Evolutionary conservation across 1,140 invertebrate species (phyloP).

Genomic region (Drosophila navojoa): DNA sequence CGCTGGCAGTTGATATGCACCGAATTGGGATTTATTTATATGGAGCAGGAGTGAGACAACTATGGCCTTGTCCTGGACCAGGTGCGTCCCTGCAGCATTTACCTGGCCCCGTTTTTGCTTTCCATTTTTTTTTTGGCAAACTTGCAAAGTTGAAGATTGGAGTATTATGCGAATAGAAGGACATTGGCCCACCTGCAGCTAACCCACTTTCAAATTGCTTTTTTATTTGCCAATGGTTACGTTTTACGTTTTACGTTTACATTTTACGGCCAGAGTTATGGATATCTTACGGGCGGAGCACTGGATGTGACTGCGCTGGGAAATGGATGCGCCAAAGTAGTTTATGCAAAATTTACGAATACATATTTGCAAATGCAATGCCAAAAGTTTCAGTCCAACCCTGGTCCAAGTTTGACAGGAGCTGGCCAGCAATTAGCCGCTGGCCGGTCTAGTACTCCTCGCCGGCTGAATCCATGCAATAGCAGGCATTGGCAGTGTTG

Average conservation of each 20-base stretch:
- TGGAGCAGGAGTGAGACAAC: conserved; percentile 33
- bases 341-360: conserved; percentile 64
- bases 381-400: conserved; percentile 39
- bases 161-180: conserved; percentile 1
- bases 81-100: conserved; percentile 9
- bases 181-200: conserved; percentile 16
- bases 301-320: conserved; percentile 9
- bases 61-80: conserved; percentile 13
- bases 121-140: background rate
- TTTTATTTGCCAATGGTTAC: conserved; percentile 72
- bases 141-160: conserved; percentile 36
- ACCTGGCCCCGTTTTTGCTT: conserved; percentile 18
- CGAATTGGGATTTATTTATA: conserved; percentile 78
- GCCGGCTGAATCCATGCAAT: conserved; percentile 40
- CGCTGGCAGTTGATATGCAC: conserved; percentile 43
- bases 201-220: conserved; percentile 76
- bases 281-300: conserved; percentile 22
- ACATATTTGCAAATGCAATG: conserved; percentile 31
- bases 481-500: conserved; percentile 87
- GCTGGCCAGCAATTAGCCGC: conserved; percentile 20
- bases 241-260: conserved; percentile 39
- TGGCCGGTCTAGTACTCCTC: conserved; percentile 41
- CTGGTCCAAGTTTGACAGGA: conserved; percentile 43
- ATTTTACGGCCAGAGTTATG: conserved; percentile 37
- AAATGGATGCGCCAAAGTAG: conserved; percentile 44